Percentiles rank a stretch among this genome's conserved stretches.
phyloP scores from a whole-genome alignment of 2,888 invertebrate genomes.

The Eupeodes luniger region DNA sequence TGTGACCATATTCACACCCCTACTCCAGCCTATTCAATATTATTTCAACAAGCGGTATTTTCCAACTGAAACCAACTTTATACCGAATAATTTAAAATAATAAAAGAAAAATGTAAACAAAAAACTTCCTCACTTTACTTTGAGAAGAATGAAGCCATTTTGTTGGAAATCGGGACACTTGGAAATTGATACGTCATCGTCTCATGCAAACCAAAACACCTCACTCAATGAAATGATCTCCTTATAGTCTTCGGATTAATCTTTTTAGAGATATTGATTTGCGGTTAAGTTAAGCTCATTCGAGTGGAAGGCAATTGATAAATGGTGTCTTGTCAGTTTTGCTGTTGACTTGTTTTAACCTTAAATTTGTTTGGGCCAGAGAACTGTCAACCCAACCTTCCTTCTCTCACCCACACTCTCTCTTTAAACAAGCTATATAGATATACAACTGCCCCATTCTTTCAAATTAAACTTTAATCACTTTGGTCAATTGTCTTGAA shows the following conservation, averaged over 20 bases:
- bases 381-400: background rate
- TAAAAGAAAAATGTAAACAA: no score
- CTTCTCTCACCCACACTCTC: no score
- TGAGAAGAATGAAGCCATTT: constrained; percentile 24
- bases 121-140: background rate
- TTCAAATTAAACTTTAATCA: constrained; percentile 69
- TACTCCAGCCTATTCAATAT: no score
- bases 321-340: constrained; percentile 63
- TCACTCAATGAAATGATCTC: constrained; percentile 15
- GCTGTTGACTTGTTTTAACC: constrained; percentile 63
- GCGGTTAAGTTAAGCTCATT: constrained; percentile 32
- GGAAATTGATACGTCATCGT: constrained; percentile 48
- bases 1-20: no score
- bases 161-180: constrained; percentile 4
- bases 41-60: no score
- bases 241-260: constrained; percentile 39
- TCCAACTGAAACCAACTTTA: no score
- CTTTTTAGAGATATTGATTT: constrained; percentile 35
- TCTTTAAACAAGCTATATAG: no score
- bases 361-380: constrained; percentile 21
- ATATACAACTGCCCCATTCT: background rate
- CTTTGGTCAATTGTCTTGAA: constrained; percentile 57
- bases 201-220: background rate
- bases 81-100: no score
- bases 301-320: constrained; percentile 69